Evolutionary conservation across 2,888 invertebrate genomes (phyloP).

Genomic region (Brachyptera risi): DNA sequence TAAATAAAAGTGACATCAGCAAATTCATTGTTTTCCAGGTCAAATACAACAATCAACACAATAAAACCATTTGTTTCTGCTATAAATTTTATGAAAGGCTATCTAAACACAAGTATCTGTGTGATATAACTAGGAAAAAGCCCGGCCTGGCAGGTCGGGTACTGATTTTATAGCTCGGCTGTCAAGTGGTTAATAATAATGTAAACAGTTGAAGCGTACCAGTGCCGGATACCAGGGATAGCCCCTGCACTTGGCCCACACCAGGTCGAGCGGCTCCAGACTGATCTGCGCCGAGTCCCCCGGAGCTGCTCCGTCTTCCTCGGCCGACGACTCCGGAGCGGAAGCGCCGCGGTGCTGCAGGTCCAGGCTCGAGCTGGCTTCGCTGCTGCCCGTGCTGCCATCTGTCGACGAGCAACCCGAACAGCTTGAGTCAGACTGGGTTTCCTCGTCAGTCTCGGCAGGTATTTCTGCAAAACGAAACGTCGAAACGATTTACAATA

Average conservation of each 20-base stretch:
- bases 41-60: too few relatives aligned
- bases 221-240: slow-evolving; percentile 98
- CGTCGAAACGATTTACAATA: too few relatives aligned
- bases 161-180: too few relatives aligned
- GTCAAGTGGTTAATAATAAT: too few relatives aligned
- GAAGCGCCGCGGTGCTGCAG: slow-evolving; percentile 27
- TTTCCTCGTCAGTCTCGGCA: slow-evolving; percentile 46
- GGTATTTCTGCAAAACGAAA: slow-evolving; percentile 36
- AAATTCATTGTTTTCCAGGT: too few relatives aligned
- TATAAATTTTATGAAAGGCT: too few relatives aligned
- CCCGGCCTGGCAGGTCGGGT: too few relatives aligned
- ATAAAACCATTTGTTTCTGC: too few relatives aligned
- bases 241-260: slow-evolving; percentile 96
- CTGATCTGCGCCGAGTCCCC: slow-evolving; percentile 7
- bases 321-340: slow-evolving; percentile 34
- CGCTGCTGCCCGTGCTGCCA: slow-evolving; percentile 44
- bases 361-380: slow-evolving; percentile 36
- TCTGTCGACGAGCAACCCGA: slow-evolving; percentile 48
- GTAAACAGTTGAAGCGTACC: too few relatives aligned
- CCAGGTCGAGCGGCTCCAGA: slow-evolving; percentile 82
- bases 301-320: slow-evolving; percentile 26
- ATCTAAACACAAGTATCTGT: too few relatives aligned
- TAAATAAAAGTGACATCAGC: too few relatives aligned
- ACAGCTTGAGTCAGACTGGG: slow-evolving; percentile 47
- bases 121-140: too few relatives aligned